Evolutionary conservation across 2,113 vertebrate genomes (phyloP).

Genomic region (Tupaia chinensis): DNA sequence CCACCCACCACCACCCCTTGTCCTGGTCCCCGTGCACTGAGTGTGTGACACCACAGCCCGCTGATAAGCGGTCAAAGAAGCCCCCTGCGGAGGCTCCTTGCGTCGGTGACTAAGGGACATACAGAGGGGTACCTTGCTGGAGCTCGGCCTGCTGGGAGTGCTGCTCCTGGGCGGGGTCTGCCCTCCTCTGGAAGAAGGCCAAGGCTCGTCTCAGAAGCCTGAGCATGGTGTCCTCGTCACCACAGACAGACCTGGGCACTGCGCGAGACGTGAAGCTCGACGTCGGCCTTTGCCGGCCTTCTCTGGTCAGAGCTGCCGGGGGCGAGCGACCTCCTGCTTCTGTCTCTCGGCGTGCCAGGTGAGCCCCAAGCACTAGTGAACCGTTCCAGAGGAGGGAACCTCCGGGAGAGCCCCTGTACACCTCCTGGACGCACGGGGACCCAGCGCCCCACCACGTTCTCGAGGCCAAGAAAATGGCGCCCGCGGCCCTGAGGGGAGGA

Average conservation of each 20-base stretch:
- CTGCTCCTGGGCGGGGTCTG: fast-evolving
- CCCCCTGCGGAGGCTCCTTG: background rate
- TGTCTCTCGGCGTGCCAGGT: background rate
- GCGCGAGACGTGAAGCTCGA: background rate
- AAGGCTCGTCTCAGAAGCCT: background rate
- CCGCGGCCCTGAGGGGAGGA: no score
- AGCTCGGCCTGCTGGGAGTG: background rate
- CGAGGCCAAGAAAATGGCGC: background rate
- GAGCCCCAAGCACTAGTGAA: background rate
- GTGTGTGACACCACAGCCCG: background rate
- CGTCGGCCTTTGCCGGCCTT: no score
- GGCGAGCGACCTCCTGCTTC: background rate
- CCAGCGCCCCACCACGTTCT: background rate
- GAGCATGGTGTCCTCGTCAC: background rate
- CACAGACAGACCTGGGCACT: background rate
- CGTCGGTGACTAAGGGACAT: background rate
- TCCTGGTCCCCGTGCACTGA: background rate
- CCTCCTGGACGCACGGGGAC: no score
- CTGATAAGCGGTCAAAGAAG: background rate
- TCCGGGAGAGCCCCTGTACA: background rate
- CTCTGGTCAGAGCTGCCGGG: background rate
- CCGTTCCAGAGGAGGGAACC: background rate
- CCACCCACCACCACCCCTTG: no score
- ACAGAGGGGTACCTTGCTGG: background rate
- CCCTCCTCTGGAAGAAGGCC: background rate